These are phyloP conservation scores for Mallotus villosus DNA, from an alignment of 2,797 vertebrate genomes.

Conservation along the genomic window DNA sequence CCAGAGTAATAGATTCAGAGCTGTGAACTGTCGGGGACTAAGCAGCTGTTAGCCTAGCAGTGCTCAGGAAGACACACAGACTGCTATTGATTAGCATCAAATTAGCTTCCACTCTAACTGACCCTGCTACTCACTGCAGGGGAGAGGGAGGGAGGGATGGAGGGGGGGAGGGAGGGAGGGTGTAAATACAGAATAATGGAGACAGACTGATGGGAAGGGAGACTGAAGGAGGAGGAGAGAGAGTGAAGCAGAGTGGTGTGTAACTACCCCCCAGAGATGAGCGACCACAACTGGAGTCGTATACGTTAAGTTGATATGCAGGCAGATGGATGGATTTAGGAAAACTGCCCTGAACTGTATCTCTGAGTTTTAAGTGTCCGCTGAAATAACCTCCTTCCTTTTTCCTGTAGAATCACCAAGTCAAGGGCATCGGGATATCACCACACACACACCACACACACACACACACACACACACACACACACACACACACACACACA, in stretches of 20 bases:
- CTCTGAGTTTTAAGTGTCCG: too few relatives aligned
- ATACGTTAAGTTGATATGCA: too few relatives aligned
- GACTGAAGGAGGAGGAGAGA: background rate
- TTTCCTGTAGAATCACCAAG: too few relatives aligned
- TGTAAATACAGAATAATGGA: background rate
- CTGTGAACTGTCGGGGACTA: slow-evolving; percentile 48
- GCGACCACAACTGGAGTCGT: too few relatives aligned
- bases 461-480: too few relatives aligned
- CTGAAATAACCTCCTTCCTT: too few relatives aligned
- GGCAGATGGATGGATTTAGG: too few relatives aligned
- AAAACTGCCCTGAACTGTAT: too few relatives aligned
- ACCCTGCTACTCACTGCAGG: slow-evolving; percentile 31
- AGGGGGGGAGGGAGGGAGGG: background rate
- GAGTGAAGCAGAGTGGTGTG: background rate
- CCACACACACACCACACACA: too few relatives aligned
- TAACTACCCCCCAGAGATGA: too few relatives aligned
- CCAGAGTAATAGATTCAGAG: slow-evolving; percentile 61
- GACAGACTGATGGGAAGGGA: background rate
- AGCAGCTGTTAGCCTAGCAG: slow-evolving; percentile 28
- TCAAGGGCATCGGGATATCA: too few relatives aligned
- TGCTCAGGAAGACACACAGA: slow-evolving; percentile 72
- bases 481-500: background rate
- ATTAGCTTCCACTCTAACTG: slow-evolving; percentile 69
- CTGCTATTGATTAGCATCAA: slow-evolving; percentile 74
- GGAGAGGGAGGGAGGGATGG: slow-evolving; percentile 15